Evolutionary conservation across 2,888 invertebrate genomes (phyloP).

Genomic region (Antheraea assamensis): DNA sequence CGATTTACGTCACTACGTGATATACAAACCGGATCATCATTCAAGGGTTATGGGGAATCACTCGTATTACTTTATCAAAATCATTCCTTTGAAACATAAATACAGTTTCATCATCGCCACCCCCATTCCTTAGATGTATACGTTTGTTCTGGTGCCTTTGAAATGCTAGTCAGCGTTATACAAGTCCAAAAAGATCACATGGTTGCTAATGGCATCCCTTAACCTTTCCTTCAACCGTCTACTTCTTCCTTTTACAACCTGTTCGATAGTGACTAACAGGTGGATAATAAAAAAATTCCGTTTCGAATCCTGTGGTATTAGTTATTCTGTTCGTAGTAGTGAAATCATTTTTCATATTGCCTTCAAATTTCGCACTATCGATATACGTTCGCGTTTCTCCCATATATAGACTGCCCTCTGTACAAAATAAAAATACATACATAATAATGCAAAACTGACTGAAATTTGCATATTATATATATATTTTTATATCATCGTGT

Average conservation of each 20-base stretch:
- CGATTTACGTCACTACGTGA: conserved; percentile 17
- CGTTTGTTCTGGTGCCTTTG: conserved; percentile 22
- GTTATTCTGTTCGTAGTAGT: too few relatives aligned
- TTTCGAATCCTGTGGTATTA: not conserved
- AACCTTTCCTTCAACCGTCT: not conserved
- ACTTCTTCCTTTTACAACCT: not conserved
- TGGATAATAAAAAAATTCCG: not conserved
- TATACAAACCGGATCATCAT: conserved; percentile 24
- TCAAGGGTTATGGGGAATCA: conserved; percentile 25
- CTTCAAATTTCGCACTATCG: too few relatives aligned
- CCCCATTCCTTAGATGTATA: conserved; percentile 39
- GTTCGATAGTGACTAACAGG: not conserved
- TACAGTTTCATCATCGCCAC: conserved; percentile 32
- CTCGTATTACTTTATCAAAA: not conserved
- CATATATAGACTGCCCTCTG: too few relatives aligned
- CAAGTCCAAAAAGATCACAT: not conserved
- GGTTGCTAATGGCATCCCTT: not conserved
- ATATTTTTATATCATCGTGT: too few relatives aligned
- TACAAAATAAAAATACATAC: too few relatives aligned
- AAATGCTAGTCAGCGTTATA: conserved; percentile 7
- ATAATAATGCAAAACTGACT: too few relatives aligned
- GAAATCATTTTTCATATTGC: too few relatives aligned
- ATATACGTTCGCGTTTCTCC: too few relatives aligned
- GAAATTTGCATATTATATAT: too few relatives aligned
- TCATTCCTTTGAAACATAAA: conserved; percentile 22